phyloP scores from a whole-genome alignment of 2,888 invertebrate species.

The Octodonta nipae region DNA sequence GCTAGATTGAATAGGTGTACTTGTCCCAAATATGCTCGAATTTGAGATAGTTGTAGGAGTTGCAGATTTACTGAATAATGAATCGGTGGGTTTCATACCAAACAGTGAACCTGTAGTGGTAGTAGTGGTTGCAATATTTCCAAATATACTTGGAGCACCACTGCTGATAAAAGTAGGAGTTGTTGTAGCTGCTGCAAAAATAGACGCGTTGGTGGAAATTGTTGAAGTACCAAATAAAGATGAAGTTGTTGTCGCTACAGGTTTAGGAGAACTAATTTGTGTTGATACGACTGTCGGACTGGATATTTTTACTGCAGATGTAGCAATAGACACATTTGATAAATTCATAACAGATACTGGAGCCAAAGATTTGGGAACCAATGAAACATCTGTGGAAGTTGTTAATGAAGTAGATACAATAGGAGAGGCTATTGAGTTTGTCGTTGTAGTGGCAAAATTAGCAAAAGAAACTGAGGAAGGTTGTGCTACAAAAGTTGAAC shows the following conservation, averaged over 20 bases:
- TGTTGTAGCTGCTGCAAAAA: constrained; percentile 6
- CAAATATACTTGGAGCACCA: neutral
- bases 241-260: constrained; percentile 6
- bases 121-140: constrained; percentile 11
- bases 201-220: constrained; percentile 7
- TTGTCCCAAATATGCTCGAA: no score
- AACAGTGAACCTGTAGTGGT: constrained; percentile 18
- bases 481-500: no score
- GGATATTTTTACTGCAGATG: neutral
- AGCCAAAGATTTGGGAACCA: neutral
- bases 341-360: neutral
- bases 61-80: constrained; percentile 13
- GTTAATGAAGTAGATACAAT: neutral
- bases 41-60: no score
- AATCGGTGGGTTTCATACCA: constrained; percentile 11
- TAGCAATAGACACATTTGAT: neutral
- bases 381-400: neutral
- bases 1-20: no score
- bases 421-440: no score
- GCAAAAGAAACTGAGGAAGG: no score
- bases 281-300: neutral
- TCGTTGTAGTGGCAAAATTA: no score
- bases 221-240: constrained; percentile 8
- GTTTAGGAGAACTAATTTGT: neutral
- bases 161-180: neutral